Percentiles rank a stretch among this genome's conserved stretches.
These are phyloP conservation scores for Acanthoscelides obtectus DNA, from an alignment of 2,888 invertebrate species.

Conservation along the genomic window DNA sequence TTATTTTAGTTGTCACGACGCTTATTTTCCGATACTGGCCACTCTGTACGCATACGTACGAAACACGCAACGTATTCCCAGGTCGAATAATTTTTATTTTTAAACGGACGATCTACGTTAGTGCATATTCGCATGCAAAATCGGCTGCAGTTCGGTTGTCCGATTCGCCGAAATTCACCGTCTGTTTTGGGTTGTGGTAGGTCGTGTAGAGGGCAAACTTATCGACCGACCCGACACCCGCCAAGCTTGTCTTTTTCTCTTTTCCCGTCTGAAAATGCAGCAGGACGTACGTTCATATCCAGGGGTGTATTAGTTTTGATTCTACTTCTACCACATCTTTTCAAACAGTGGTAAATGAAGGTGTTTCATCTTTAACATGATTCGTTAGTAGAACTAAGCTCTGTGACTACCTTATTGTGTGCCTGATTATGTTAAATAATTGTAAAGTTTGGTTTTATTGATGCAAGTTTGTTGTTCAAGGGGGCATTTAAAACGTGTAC, in stretches of 20 bases:
- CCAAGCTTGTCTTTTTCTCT: not conserved
- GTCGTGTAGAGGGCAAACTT: constrained; percentile 29
- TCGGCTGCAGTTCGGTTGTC: not conserved
- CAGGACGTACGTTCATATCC: not conserved
- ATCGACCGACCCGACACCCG: constrained; percentile 13
- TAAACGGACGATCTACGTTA: not conserved
- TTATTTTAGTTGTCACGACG: too few species aligned
- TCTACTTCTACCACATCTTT: too few species aligned
- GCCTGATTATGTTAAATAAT: too few species aligned
- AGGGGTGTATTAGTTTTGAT: not conserved
- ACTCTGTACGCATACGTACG: not conserved
- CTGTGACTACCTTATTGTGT: too few species aligned
- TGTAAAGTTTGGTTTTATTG: too few species aligned
- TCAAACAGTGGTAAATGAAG: too few species aligned
- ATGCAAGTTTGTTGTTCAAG: too few species aligned
- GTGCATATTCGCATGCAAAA: not conserved
- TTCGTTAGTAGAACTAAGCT: too few species aligned
- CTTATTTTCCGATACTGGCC: too few species aligned
- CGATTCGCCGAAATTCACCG: constrained; percentile 6
- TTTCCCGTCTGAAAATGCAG: not conserved
- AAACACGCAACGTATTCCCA: too few species aligned
- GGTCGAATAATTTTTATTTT: not conserved
- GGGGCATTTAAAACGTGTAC: too few species aligned
- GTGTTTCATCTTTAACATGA: too few species aligned
- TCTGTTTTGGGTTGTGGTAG: constrained; percentile 23